phyloP scores from a whole-genome alignment of 2,888 invertebrate genomes.

The Harpalus rufipes region DNA sequence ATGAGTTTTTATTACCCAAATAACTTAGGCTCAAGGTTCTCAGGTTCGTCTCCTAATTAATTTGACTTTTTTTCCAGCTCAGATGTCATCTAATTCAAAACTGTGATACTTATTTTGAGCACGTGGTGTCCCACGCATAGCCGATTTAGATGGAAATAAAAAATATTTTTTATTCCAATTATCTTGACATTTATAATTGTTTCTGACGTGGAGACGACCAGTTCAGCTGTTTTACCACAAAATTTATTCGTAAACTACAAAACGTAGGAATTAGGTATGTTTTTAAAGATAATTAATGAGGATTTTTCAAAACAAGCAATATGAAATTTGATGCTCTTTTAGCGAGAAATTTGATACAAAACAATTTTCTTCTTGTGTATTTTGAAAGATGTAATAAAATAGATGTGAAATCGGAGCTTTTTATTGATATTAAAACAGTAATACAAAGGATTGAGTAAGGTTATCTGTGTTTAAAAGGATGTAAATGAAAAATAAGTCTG shows the following conservation, averaged over 20 bases:
- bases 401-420: constrained; percentile 25
- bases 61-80: constrained; percentile 58
- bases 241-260: constrained; percentile 33
- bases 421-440: constrained; percentile 36
- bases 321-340: constrained; percentile 45
- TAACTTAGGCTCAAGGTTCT: constrained; percentile 61
- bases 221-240: background rate
- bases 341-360: constrained; percentile 41
- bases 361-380: constrained; percentile 27
- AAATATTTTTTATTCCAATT: constrained; percentile 60
- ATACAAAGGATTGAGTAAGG: constrained; percentile 9
- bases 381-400: constrained; percentile 33
- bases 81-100: constrained; percentile 63
- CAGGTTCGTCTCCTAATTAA: constrained; percentile 64
- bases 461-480: constrained; percentile 9
- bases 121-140: constrained; percentile 62
- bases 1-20: constrained; percentile 66
- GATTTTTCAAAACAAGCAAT: constrained; percentile 19
- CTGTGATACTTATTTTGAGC: constrained; percentile 64
- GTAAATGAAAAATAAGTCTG: background rate
- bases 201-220: constrained; percentile 34
- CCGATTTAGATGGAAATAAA: constrained; percentile 47
- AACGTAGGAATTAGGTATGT: constrained; percentile 34
- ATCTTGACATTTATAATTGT: constrained; percentile 65
- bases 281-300: constrained; percentile 47